Evolutionary conservation across 2,888 invertebrate species (phyloP), one percentile per base, ranked within the genome.

Genomic region (Tetrapedia diversipes): DNA sequence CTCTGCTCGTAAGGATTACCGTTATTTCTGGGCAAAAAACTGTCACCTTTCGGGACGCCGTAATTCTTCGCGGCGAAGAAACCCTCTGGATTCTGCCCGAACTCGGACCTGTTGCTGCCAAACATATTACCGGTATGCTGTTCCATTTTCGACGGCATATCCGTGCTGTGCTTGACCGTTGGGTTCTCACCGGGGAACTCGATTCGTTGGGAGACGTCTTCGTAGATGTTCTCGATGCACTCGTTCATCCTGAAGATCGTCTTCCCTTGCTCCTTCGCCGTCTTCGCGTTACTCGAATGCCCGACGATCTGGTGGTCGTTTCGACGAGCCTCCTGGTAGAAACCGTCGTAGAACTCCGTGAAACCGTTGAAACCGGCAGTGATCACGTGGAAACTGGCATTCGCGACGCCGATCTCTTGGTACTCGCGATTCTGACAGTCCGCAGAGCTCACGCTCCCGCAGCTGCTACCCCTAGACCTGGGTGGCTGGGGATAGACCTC

Each of bases 401-500:
- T 81, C 6, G 82, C 63, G 8, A 43, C 51, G 3, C 81, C 81
- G 49, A 86, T 68, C 37, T 88, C 89, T 24, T 86, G 86, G 32
- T 87, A 89, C 39, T 90, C 89, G 22, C 84, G 86, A 34, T 87
- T 85, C 32, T 88, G 89, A 67, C 89, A 90, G 71, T 90, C 90
- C 14, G 89, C 57, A 1, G 90, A 90, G 60, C 90, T 89, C 1
- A 90, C 84, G 68, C 90, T 90, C 14, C 87, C 90, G 73, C 90
- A 90, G 45, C 90, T 90, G 64, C 90, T 90, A 39, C 90, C 90
- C 61, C 90, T 79, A 0, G 90, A 90, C 29, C 89, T 80, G 0
- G 90, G 88, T 7, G 90, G 89, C 32, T 90, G 90, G 0, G 90
- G 89, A 56, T 90, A 90, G 29, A 86, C 77, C 59, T 89, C 89